phyloP scores from a whole-genome alignment of 2,113 vertebrate genomes.

The Mirounga angustirostris region DNA sequence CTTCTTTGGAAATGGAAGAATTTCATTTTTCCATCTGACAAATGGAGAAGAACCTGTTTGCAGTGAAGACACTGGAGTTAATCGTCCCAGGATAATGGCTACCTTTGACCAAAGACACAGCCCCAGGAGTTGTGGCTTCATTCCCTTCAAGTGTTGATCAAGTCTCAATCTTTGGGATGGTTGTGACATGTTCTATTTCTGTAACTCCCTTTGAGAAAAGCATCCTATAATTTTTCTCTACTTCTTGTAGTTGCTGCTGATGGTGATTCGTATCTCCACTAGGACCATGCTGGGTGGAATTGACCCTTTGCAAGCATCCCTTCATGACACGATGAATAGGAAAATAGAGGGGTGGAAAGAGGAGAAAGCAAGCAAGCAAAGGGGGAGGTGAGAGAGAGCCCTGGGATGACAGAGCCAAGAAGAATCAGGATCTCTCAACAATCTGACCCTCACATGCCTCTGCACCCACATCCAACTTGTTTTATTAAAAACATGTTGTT shows the following conservation, averaged over 20 bases:
- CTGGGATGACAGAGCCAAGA: not conserved
- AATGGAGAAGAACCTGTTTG: slow-evolving; percentile 60
- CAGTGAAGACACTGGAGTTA: slow-evolving; percentile 61
- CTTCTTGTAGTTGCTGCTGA: slow-evolving; percentile 73
- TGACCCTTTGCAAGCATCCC: slow-evolving; percentile 69
- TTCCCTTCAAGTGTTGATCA: slow-evolving; percentile 74
- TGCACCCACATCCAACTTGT: not conserved
- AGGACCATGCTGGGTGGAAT: slow-evolving; percentile 72
- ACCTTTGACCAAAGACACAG: slow-evolving; percentile 80
- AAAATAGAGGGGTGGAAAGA: slow-evolving; percentile 65
- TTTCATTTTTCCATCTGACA: slow-evolving; percentile 74
- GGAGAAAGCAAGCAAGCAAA: slow-evolving; percentile 40
- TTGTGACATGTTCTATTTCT: slow-evolving; percentile 82
- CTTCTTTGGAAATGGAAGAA: slow-evolving; percentile 71
- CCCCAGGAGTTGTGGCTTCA: slow-evolving; percentile 69
- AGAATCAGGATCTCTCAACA: not conserved
- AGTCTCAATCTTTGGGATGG: slow-evolving; percentile 73
- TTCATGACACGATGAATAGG: slow-evolving; percentile 62
- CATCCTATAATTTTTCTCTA: slow-evolving; percentile 75
- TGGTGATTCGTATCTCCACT: slow-evolving; percentile 76
- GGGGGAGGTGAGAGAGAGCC: not conserved
- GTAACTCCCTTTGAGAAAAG: slow-evolving; percentile 79
- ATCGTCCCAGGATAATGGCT: slow-evolving; percentile 67
- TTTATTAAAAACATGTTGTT: slow-evolving; percentile 51
- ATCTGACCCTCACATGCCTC: slow-evolving; percentile 32